Conservation (phyloP, 2,888 invertebrate genomes). For the Melanargia galathea region DNA sequence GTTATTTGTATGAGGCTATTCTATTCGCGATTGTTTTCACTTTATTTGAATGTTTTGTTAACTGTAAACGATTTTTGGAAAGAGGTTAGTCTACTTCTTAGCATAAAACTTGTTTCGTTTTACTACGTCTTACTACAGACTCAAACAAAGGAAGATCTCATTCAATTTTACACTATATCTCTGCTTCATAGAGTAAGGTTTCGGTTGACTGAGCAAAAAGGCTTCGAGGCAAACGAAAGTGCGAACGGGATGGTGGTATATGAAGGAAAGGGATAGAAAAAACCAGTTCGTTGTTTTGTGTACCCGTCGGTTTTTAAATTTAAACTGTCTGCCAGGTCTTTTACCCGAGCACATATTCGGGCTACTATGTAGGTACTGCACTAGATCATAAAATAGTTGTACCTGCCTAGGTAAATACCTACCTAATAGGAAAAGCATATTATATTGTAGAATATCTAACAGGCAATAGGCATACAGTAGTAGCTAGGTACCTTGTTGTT, state of each 20-base stretch:
- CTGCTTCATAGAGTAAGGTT: not conserved
- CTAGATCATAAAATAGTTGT: no score
- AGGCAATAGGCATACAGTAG: no score
- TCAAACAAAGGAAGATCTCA: conserved; percentile 23
- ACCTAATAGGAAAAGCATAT: no score
- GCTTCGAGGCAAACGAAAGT: conserved; percentile 24
- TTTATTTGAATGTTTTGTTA: conserved; percentile 61
- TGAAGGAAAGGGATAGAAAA: conserved; percentile 26
- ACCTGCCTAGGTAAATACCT: no score
- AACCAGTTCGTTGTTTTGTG: conserved; percentile 34
- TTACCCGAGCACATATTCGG: conserved; percentile 44
- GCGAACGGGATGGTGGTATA: conserved; percentile 17
- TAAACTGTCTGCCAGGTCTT: conserved; percentile 27
- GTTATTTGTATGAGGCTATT: not conserved
- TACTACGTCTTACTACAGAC: conserved; percentile 74
- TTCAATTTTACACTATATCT: conserved; percentile 19
- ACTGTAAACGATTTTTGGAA: conserved; percentile 69
- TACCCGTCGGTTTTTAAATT: conserved; percentile 37
- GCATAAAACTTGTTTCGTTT: conserved; percentile 69
- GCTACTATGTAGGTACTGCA: not conserved
- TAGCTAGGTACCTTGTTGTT: no score
- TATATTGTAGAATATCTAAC: no score
- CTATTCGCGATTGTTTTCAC: conserved; percentile 34
- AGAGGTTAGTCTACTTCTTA: conserved; percentile 64
- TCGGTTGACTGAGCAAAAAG: conserved; percentile 10